Evolutionary conservation across 2,888 invertebrate genomes (phyloP), one percentile per base, ranked within the genome.

Genomic region (Megalurothrips usitatus): DNA sequence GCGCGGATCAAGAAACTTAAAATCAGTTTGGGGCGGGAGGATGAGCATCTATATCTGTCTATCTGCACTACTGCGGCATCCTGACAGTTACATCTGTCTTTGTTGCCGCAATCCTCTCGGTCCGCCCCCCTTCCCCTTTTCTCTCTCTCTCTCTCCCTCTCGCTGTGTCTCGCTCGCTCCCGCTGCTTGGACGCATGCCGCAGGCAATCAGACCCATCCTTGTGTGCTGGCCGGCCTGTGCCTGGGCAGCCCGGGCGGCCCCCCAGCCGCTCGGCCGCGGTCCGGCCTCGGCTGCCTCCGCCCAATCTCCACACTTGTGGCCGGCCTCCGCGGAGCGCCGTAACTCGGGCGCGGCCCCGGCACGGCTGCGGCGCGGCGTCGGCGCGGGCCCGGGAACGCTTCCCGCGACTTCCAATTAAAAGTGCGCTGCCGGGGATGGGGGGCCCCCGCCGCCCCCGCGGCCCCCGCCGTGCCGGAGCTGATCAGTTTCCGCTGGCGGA

Each of bases 371-470:
- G 34, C 34, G 34, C 34, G 34, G 34, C 34, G 3, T 6, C 6
- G 6, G 34, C 34, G 34, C 34, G 34, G 34, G 2, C 34, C 34
- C 34, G 34, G 34, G 34, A 43, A 43, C 34, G 34, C 34, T n/a
- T n/a, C n/a, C n/a, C 34, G 34, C 34, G 34, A 43, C 34, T 43
- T 75, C 68, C 68, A 75, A 75, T 75, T 75, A 75, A 75, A 75
- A 75, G 68, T 75, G 68, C 26, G 68, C 68, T 12, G 11, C 68
- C 26, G 19, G 19, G 52, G 14, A 14, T 11, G 52, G 52, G 52
- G 19, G 17, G 12, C 68, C 26, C 68, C 68, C 8, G 23, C 68
- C 68, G n/a, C 9, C 23, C 68, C 23, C 63, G 14, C 19, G 14
- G 14, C 58, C 58, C 58, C 58, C 63, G 19, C 63, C 63, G n/a